Evolutionary conservation across 2,888 invertebrate genomes (phyloP).

Genomic region (Plagiodera versicolora): DNA sequence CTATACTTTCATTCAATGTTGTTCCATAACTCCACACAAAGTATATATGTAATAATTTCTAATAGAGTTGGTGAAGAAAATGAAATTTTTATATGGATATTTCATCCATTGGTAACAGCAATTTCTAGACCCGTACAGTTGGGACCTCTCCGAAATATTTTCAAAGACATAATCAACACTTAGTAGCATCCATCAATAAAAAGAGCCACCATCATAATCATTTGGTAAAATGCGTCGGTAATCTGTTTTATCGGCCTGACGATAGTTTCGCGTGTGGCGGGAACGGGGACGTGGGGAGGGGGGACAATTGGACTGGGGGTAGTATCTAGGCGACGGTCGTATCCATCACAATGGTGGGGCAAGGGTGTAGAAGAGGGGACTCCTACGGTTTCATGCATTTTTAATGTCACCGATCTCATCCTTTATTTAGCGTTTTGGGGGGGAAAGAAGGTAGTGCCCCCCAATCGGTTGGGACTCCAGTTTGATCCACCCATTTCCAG

Average conservation of each 20-base stretch:
- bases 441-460: conserved; percentile 46
- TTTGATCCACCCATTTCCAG: no score
- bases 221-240: conserved; percentile 26
- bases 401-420: conserved; percentile 50
- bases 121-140: no score
- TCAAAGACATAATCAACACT: not conserved
- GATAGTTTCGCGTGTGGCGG: conserved; percentile 54
- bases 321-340: conserved; percentile 51
- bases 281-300: not conserved
- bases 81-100: no score
- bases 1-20: no score
- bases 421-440: conserved; percentile 47
- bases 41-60: no score
- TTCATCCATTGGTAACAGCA: no score
- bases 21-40: no score
- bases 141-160: no score
- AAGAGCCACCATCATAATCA: not conserved
- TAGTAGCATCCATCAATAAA: not conserved
- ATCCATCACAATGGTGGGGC: conserved; percentile 47
- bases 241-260: conserved; percentile 45
- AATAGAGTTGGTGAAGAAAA: no score
- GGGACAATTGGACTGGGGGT: conserved; percentile 31
- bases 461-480: conserved; percentile 45
- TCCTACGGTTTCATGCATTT: conserved; percentile 44
- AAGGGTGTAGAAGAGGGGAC: no score